Evolutionary conservation across 1,140 invertebrate species (phyloP), one percentile per base, ranked within the genome.

Genomic region (Drosophila persimilis): DNA sequence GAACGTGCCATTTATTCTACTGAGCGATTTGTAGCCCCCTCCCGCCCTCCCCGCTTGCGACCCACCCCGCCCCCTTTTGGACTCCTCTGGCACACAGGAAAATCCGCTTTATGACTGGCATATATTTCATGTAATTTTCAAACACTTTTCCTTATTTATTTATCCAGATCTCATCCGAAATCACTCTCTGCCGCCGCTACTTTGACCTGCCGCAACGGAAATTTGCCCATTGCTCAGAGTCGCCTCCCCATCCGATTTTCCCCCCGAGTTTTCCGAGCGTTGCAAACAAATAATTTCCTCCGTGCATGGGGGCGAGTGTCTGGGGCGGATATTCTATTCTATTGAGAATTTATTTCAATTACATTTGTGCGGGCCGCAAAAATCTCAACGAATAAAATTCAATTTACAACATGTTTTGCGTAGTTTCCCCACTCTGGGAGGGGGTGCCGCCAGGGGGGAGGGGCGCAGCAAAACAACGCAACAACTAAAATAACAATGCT

Each of bases 281-380:
- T 69, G 50, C 65, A 80, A 54, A 80, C 59, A 70, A 61, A 57
- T 62, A 73, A 63, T 72, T 72, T 73, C 47, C 43, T 55, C 26
- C 41, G 26, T 55, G 22, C 13, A 39, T 39, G 8, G 11, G 4
- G 11, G 35, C 35, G 35, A 39, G 35, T 13, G 35, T 39, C 22
- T 15, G 8, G 75, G 71, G 47, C 81, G 81, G 81, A 85, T 85
- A 85, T 86, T 86, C 81, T 85, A 85, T 85, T 86, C 81, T 58
- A 85, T 86, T 86, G 81, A 86, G 76, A 85, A 88, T 85, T 86
- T 85, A 85, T 78, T 85, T 86, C 81, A 85, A 85, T 86, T 85
- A 85, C 81, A 86, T 86, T 81, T 75, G 71, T 48, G 63, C 56
- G 60, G 46, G 39, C 56, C 45, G 69, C 62, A 62, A 56, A 80